Conservation (phyloP, 2,113 vertebrate species). For the Bubo blakistoni region DNA sequence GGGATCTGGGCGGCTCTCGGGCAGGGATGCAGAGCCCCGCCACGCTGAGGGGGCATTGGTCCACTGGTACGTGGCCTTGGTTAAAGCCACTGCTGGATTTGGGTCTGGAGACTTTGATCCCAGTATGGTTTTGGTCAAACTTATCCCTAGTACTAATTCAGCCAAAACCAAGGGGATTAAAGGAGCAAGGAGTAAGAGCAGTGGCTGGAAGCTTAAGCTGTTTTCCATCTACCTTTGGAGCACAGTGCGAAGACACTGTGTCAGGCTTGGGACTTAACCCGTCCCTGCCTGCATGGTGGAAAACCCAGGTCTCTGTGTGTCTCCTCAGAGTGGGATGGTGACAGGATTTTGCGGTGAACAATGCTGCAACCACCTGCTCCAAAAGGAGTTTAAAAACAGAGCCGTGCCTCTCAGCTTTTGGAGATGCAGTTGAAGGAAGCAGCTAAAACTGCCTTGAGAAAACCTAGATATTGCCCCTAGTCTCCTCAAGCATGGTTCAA, state of each 20-base stretch:
- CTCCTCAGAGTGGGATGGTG: rapidly evolving
- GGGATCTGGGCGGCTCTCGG: neutral
- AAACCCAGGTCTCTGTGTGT: neutral
- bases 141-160: neutral
- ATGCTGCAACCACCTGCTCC: neutral
- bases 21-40: neutral
- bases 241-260: neutral
- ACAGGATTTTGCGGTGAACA: neutral
- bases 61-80: neutral
- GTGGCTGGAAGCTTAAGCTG: neutral
- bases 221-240: neutral
- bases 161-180: neutral
- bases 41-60: neutral
- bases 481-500: neutral
- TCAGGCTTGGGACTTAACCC: neutral
- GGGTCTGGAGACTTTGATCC: neutral
- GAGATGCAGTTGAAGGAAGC: neutral
- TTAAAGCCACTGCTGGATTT: neutral
- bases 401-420: neutral
- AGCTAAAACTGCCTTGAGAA: neutral
- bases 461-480: neutral
- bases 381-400: neutral
- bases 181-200: neutral
- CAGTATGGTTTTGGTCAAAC: neutral
- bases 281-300: neutral